These are phyloP conservation scores for Trichogramma evanescens DNA, from an alignment of 2,888 invertebrate species.

Conservation along the genomic window DNA sequence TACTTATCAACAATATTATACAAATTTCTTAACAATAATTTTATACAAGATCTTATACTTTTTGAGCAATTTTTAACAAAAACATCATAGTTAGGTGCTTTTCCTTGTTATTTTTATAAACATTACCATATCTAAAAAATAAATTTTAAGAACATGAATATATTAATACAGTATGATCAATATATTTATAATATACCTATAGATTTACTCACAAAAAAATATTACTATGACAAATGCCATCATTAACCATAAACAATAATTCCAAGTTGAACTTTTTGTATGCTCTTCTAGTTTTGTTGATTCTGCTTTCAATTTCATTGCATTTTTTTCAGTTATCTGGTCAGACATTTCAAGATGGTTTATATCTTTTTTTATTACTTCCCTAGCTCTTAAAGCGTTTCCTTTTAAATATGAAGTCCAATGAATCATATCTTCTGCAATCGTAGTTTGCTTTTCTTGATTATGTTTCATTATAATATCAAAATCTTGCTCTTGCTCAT, in stretches of 20 bases:
- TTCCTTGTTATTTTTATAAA: constrained; percentile 90
- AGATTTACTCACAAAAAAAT: constrained; percentile 69
- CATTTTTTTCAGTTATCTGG: constrained; percentile 72
- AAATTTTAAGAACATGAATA: constrained; percentile 13
- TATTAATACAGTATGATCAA: background rate
- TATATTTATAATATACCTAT: constrained; percentile 3
- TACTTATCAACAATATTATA: background rate
- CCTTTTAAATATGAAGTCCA: constrained; percentile 83
- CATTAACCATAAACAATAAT: constrained; percentile 94
- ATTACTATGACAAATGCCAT: constrained; percentile 74
- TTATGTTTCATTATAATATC: constrained; percentile 81
- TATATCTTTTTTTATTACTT: constrained; percentile 81
- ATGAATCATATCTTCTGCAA: constrained; percentile 89
- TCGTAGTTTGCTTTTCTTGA: constrained; percentile 81
- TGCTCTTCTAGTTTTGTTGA: constrained; percentile 77
- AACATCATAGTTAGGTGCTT: constrained; percentile 36
- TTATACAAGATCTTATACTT: constrained; percentile 3
- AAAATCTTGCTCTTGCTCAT: constrained; percentile 60
- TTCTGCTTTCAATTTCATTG: constrained; percentile 69
- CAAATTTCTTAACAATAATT: constrained; percentile 7
- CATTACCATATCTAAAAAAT: constrained; percentile 71
- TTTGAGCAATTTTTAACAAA: background rate
- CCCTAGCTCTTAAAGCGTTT: constrained; percentile 81
- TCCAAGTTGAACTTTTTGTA: constrained; percentile 73
- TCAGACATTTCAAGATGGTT: constrained; percentile 61